These are phyloP conservation scores for Drosophila watanabei DNA, from an alignment of 1,140 invertebrate species.

Conservation along the genomic window DNA sequence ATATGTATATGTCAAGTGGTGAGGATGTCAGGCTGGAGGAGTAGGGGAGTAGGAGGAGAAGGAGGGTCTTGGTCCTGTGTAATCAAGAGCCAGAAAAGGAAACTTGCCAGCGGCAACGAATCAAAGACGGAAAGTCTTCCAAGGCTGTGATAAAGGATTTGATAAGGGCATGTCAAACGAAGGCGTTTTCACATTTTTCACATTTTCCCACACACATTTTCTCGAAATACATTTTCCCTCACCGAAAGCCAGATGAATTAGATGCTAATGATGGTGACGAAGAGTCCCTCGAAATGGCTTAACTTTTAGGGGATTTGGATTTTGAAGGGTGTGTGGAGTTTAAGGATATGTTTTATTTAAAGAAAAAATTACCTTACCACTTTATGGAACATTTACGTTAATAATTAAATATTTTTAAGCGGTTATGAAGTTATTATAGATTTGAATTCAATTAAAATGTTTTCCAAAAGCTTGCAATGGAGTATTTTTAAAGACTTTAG, in stretches of 20 bases:
- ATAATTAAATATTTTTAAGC: background rate
- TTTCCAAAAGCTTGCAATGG: background rate
- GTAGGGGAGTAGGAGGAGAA: slow-evolving; percentile 15
- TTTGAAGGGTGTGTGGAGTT: too few relatives aligned
- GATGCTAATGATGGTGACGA: slow-evolving; percentile 42
- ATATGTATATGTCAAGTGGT: slow-evolving; percentile 61
- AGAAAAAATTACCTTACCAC: background rate
- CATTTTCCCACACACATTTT: slow-evolving; percentile 9
- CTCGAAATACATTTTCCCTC: background rate
- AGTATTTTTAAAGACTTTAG: background rate
- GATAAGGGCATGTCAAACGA: slow-evolving; percentile 32
- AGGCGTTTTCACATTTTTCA: slow-evolving; percentile 31
- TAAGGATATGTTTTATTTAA: background rate
- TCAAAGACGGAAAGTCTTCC: slow-evolving; percentile 49
- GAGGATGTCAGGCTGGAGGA: slow-evolving; percentile 29
- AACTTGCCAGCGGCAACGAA: slow-evolving; percentile 61
- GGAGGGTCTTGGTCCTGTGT: slow-evolving; percentile 26
- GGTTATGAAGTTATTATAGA: background rate
- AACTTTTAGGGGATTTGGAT: slow-evolving; percentile 15
- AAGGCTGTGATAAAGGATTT: slow-evolving; percentile 38
- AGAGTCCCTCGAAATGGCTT: slow-evolving; percentile 31
- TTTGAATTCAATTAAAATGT: background rate
- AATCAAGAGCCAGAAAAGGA: slow-evolving; percentile 67
- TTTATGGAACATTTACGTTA: background rate
- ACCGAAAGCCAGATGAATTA: slow-evolving; percentile 28